Evolutionary conservation across 2,888 invertebrate species (phyloP).

Genomic region (Hydraecia micacea): DNA sequence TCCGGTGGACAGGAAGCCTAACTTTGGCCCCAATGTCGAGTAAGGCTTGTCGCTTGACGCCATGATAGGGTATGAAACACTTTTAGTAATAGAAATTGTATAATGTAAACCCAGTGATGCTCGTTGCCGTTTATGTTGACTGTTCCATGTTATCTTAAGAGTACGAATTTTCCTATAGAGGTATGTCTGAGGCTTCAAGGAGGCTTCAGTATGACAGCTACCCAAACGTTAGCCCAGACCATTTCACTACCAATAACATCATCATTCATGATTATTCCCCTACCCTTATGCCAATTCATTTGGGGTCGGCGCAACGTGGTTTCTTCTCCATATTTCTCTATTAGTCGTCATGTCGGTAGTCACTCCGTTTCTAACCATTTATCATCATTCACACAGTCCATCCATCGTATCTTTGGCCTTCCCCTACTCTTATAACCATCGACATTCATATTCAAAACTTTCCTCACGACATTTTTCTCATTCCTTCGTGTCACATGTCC

Average conservation of each 20-base stretch:
- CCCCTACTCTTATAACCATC: too few species aligned
- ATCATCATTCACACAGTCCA: too few species aligned
- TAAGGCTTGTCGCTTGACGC: constrained; percentile 3
- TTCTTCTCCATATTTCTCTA: too few species aligned
- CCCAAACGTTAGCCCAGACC: background rate
- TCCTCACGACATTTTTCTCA: too few species aligned
- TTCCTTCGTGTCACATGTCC: too few species aligned
- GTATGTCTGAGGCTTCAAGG: background rate
- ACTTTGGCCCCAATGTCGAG: constrained; percentile 15
- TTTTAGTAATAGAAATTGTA: constrained; percentile 25
- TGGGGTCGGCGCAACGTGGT: too few species aligned
- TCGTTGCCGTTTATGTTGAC: constrained; percentile 3
- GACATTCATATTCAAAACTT: too few species aligned
- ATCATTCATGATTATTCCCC: too few species aligned
- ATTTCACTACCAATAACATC: background rate
- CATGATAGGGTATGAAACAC: constrained; percentile 12
- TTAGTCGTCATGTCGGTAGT: too few species aligned
- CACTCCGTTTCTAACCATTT: too few species aligned
- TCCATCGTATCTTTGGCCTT: too few species aligned
- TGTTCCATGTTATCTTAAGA: background rate
- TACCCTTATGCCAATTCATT: too few species aligned
- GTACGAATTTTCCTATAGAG: background rate
- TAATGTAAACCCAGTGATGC: background rate
- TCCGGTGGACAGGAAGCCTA: background rate
- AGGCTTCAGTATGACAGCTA: background rate